phyloP scores from a whole-genome alignment of 2,888 invertebrate genomes.

The Morinoia aosen region DNA sequence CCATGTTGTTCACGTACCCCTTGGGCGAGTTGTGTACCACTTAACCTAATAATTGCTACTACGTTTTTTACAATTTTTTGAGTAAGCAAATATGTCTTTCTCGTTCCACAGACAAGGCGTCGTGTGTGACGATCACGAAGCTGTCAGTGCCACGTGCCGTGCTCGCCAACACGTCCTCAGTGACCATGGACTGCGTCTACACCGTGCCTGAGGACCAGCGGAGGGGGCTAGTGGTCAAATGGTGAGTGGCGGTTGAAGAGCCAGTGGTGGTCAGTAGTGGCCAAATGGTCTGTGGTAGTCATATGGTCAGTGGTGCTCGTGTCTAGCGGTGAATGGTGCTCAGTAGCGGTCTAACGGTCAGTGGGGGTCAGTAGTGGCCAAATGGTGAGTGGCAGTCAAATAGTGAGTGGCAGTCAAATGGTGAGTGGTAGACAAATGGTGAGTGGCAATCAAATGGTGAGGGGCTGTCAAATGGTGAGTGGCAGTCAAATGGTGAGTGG shows the following conservation, averaged over 20 bases:
- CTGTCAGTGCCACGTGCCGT: constrained; percentile 57
- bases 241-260: constrained; percentile 29
- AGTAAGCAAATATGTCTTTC: background rate
- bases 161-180: constrained; percentile 56
- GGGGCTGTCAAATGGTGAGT: constrained; percentile 59
- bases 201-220: constrained; percentile 55
- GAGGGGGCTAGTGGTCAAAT: constrained; percentile 56
- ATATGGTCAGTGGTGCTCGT: background rate
- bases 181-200: constrained; percentile 62
- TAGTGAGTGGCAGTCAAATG: constrained; percentile 56
- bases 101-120: background rate
- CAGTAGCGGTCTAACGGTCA: background rate
- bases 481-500: no score
- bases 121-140: constrained; percentile 53
- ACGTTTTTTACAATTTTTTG: no score
- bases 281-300: background rate
- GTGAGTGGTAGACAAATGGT: background rate
- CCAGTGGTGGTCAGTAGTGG: background rate
- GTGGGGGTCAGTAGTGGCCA: no score
- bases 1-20: no score
- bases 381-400: background rate
- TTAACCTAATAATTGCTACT: no score
- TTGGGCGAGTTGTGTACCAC: no score
- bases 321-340: background rate
- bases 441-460: constrained; percentile 38